These are phyloP conservation scores for Orthosia gracilis DNA, from an alignment of 2,888 invertebrate species.

Conservation along the genomic window DNA sequence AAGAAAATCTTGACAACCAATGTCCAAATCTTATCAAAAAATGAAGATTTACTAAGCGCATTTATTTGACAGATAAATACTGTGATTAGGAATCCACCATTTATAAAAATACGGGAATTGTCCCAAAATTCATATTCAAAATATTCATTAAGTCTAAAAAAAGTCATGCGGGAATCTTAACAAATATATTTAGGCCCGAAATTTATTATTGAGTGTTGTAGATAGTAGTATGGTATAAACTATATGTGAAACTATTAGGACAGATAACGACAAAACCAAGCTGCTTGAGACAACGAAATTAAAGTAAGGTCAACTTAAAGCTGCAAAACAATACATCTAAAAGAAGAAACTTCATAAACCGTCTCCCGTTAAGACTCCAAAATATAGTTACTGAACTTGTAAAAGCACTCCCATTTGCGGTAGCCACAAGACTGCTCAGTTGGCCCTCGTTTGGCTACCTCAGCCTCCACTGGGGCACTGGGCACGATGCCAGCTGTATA, in stretches of 20 bases:
- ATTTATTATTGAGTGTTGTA: neutral
- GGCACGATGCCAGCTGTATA: conserved; percentile 42
- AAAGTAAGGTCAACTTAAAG: neutral
- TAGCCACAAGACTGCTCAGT: conserved; percentile 47
- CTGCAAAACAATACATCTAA: conserved; percentile 9
- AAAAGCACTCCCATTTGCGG: conserved; percentile 50
- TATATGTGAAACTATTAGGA: neutral
- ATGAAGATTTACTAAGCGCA: neutral
- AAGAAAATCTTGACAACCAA: neutral
- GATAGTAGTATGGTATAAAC: too few species aligned
- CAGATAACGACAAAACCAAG: neutral
- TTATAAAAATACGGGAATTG: too few species aligned
- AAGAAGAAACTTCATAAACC: conserved; percentile 4
- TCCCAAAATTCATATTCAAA: too few species aligned
- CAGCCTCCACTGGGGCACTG: conserved; percentile 18
- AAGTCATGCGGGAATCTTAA: neutral
- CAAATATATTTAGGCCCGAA: neutral
- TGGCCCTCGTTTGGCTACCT: conserved; percentile 46
- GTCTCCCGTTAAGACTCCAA: conserved; percentile 6
- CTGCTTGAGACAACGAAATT: neutral
- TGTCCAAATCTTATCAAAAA: neutral
- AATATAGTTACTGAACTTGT: conserved; percentile 46
- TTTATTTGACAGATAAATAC: neutral
- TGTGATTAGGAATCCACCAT: neutral
- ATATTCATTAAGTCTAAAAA: too few species aligned